Conservation (phyloP, 2,888 invertebrate species). For the Lumbricus terrestris region DNA sequence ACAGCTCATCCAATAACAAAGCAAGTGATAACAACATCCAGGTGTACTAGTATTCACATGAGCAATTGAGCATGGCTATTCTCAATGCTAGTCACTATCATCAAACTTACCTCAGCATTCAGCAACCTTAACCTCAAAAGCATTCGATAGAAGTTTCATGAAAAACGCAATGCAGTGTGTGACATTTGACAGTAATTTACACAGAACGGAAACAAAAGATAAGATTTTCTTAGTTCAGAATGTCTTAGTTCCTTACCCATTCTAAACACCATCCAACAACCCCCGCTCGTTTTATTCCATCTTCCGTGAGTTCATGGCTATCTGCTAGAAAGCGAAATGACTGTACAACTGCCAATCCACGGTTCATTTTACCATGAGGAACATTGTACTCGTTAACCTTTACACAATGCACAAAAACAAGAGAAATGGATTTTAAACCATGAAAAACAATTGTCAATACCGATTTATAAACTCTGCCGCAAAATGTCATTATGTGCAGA, state of each 20-base stretch:
- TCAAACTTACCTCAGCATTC: no score
- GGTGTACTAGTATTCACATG: neutral
- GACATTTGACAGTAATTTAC: neutral
- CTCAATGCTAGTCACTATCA: neutral
- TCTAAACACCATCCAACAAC: constrained; percentile 93
- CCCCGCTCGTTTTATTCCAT: constrained; percentile 75
- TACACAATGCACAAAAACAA: constrained; percentile 20
- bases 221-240: neutral
- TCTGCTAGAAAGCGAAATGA: constrained; percentile 51
- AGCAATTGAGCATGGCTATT: neutral
- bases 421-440: neutral
- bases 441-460: neutral
- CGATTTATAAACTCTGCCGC: neutral
- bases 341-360: constrained; percentile 59
- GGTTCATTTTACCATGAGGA: constrained; percentile 77
- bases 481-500: neutral
- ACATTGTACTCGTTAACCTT: constrained; percentile 87
- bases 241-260: constrained; percentile 79
- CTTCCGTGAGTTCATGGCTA: constrained; percentile 66
- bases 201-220: neutral
- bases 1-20: neutral
- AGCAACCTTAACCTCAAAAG: neutral
- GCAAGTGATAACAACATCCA: neutral
- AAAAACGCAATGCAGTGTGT: neutral
- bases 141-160: neutral